Conservation (phyloP, 2,888 invertebrate species). For the Andrena hattorfiana region DNA sequence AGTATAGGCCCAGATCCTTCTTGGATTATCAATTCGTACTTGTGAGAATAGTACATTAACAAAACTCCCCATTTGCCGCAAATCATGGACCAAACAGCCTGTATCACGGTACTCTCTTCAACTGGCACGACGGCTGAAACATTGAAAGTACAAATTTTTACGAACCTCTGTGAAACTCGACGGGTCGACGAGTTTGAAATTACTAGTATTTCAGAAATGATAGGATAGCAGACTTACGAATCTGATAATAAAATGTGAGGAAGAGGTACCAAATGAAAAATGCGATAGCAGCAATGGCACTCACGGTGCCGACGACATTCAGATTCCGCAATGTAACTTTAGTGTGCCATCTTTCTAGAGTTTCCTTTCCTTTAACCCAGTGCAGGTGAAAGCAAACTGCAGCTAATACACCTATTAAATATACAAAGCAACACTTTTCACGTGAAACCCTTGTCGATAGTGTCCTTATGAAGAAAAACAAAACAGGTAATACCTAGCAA, state of each 20-base stretch:
- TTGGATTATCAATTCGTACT: conserved; percentile 66
- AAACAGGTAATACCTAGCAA: not conserved
- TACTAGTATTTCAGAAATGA: not conserved
- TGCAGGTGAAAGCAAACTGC: conserved; percentile 73
- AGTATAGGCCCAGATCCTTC: conserved; percentile 67
- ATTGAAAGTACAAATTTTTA: conserved; percentile 8
- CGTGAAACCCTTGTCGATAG: not conserved
- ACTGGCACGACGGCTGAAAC: conserved; percentile 67
- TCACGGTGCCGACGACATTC: conserved; percentile 70
- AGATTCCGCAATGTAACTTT: conserved; percentile 66
- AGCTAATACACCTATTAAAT: conserved; percentile 63
- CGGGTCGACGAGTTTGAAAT: not conserved
- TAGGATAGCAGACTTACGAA: conserved; percentile 66
- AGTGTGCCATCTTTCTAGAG: conserved; percentile 70
- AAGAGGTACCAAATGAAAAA: conserved; percentile 75
- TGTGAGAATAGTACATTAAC: conserved; percentile 70
- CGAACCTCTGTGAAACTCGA: not conserved
- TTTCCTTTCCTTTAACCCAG: conserved; percentile 70
- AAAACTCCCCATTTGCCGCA: conserved; percentile 72
- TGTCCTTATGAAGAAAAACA: not conserved
- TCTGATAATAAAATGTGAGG: conserved; percentile 70
- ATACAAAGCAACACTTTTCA: conserved; percentile 1
- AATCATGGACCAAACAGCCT: conserved; percentile 71
- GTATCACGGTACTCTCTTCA: conserved; percentile 65
- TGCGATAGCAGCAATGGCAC: conserved; percentile 63